Evolutionary conservation across 2,888 invertebrate species (phyloP).

Genomic region (Parthenolecanium corni): DNA sequence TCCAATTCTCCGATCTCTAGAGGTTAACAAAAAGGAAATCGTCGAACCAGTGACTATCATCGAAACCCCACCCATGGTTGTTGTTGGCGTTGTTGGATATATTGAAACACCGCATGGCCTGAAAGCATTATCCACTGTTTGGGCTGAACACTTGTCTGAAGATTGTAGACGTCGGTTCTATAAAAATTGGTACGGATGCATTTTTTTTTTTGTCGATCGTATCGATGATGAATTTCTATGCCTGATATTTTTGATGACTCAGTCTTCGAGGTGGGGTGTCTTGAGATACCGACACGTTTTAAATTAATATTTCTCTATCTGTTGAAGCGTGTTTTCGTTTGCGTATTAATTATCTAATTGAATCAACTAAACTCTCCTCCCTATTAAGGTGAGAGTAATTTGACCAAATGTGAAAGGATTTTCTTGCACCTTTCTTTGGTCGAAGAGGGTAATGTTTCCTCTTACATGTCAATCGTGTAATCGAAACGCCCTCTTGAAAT

Average conservation of each 20-base stretch:
- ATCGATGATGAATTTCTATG: conserved; percentile 31
- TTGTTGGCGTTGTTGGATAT: conserved; percentile 96
- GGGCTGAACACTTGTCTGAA: conserved; percentile 98
- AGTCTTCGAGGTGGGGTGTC: conserved; percentile 46
- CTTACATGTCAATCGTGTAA: conserved; percentile 23
- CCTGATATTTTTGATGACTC: conserved; percentile 30
- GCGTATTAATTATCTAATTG: background rate
- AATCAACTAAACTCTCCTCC: conserved; percentile 29
- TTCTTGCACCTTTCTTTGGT: background rate
- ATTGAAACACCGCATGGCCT: conserved; percentile 97
- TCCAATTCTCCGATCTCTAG: conserved; percentile 43
- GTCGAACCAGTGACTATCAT: conserved; percentile 97
- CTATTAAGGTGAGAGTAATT: conserved; percentile 30
- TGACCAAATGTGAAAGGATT: background rate
- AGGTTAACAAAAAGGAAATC: conserved; percentile 99
- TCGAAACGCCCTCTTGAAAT: conserved; percentile 29
- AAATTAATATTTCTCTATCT: no score
- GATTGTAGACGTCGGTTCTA: conserved; percentile 98
- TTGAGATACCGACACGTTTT: conserved; percentile 37
- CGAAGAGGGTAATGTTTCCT: conserved; percentile 29
- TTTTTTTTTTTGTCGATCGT: background rate
- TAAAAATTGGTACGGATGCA: conserved; percentile 88
- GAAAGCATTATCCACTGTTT: conserved; percentile 86
- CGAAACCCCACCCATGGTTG: conserved; percentile 96
- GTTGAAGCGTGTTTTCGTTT: no score